A percentile compares a stretch with the other conserved stretches of the same genome.
These are phyloP conservation scores for Buteo buteo DNA, from an alignment of 2,113 vertebrate species.

Conservation along the genomic window DNA sequence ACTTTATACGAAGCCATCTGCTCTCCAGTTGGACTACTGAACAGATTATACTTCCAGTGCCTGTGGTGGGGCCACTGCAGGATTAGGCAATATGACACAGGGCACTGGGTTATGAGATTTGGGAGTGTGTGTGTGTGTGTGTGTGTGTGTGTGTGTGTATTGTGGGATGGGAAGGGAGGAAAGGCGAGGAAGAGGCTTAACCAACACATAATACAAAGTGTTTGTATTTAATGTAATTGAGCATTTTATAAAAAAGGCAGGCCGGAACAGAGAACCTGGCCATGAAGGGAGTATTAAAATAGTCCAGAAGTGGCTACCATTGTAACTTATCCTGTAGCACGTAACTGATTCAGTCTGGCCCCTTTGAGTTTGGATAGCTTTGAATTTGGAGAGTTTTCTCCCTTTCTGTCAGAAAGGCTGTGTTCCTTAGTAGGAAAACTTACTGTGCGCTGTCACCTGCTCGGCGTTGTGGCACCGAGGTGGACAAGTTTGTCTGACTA, in stretches of 20 bases:
- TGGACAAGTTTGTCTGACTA: neutral
- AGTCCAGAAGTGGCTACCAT: neutral
- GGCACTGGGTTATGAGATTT: slow-evolving; percentile 11
- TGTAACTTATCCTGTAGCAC: rapidly evolving
- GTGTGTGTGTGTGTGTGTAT: neutral
- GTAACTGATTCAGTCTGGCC: neutral
- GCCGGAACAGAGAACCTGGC: neutral
- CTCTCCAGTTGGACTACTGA: slow-evolving; percentile 28
- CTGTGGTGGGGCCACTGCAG: neutral
- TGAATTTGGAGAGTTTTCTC: neutral
- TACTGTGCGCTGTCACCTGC: neutral
- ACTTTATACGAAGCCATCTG: slow-evolving; percentile 55
- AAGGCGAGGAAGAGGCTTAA: neutral
- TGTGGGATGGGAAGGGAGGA: neutral
- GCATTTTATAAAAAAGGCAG: neutral
- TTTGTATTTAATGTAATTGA: neutral
- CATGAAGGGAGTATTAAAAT: neutral
- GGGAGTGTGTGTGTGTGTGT: neutral
- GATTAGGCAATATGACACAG: slow-evolving; percentile 31
- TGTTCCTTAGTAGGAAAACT: neutral
- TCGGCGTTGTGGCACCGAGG: neutral
- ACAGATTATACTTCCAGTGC: slow-evolving; percentile 34
- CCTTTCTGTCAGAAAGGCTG: neutral
- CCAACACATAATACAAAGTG: neutral
- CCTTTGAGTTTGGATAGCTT: neutral